phyloP scores from a whole-genome alignment of 2,888 invertebrate genomes.

The Priocnemis perturbator region DNA sequence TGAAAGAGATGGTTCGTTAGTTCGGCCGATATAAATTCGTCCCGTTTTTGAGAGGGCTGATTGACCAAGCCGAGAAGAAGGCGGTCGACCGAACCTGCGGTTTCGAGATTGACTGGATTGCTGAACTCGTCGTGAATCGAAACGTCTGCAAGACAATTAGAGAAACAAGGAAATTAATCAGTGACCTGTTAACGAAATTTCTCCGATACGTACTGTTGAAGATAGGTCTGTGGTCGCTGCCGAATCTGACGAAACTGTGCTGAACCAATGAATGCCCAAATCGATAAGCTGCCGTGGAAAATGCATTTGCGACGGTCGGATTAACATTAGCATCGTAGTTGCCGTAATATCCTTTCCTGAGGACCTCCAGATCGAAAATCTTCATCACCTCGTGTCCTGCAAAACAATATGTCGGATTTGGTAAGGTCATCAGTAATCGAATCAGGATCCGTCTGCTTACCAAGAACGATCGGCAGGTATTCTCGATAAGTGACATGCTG shows the following conservation, averaged over 20 bases:
- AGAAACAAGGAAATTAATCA: constrained; percentile 1
- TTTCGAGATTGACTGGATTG: constrained; percentile 81
- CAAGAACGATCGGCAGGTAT: constrained; percentile 87
- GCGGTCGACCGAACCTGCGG: constrained; percentile 87
- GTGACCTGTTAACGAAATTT: no score
- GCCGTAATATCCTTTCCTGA: constrained; percentile 82
- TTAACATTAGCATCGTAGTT: constrained; percentile 84
- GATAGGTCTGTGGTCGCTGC: constrained; percentile 82
- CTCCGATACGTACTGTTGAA: constrained; percentile 81
- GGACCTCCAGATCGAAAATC: constrained; percentile 84
- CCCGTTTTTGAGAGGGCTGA: constrained; percentile 86
- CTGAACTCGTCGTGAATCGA: constrained; percentile 87
- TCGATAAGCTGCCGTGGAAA: constrained; percentile 89
- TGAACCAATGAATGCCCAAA: constrained; percentile 93
- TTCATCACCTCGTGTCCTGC: constrained; percentile 85
- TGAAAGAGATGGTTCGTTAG: constrained; percentile 90
- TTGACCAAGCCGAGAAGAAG: constrained; percentile 86
- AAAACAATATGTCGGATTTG: no score
- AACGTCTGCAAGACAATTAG: constrained; percentile 79
- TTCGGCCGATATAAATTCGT: constrained; percentile 88
- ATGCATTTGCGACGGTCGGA: constrained; percentile 86
- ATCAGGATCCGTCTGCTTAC: constrained; percentile 69
- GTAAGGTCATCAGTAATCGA: constrained; percentile 13
- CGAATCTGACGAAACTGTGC: constrained; percentile 84
- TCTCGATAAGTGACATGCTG: constrained; percentile 91